phyloP scores from a whole-genome alignment of 2,113 vertebrate species.

The Notiomystis cincta region DNA sequence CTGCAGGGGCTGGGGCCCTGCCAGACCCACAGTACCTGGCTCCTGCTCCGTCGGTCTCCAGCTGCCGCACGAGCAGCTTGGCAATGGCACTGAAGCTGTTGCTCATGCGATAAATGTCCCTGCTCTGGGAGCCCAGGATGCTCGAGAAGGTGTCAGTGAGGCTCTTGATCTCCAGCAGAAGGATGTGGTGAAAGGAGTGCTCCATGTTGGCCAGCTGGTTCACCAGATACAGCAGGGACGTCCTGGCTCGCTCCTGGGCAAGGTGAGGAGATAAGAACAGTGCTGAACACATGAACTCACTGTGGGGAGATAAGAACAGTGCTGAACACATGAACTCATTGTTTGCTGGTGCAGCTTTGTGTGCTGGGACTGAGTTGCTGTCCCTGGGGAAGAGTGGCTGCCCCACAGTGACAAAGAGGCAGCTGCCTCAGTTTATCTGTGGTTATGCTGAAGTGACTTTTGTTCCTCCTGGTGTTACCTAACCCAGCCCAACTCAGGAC shows the following conservation, averaged over 20 bases:
- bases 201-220: slow-evolving; percentile 87
- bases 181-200: slow-evolving; percentile 86
- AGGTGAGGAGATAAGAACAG: not conserved
- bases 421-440: not conserved
- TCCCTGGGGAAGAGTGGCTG: not conserved
- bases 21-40: slow-evolving; percentile 67
- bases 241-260: slow-evolving; percentile 79
- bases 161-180: slow-evolving; percentile 87
- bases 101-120: slow-evolving; percentile 92
- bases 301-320: not conserved
- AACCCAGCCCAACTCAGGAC: not conserved
- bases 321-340: not conserved
- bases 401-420: accelerated
- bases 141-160: slow-evolving; percentile 81
- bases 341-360: not conserved
- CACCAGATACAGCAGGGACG: slow-evolving; percentile 83
- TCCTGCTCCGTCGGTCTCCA: slow-evolving; percentile 51
- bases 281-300: not conserved
- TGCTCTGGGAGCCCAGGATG: slow-evolving; percentile 81
- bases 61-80: slow-evolving; percentile 76
- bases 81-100: slow-evolving; percentile 91
- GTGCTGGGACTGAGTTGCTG: not conserved
- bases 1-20: not conserved
- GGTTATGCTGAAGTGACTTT: not conserved
- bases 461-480: not conserved